Evolutionary conservation across 2,797 vertebrate species (phyloP).

Genomic region (Crocodylus rhombifer): DNA sequence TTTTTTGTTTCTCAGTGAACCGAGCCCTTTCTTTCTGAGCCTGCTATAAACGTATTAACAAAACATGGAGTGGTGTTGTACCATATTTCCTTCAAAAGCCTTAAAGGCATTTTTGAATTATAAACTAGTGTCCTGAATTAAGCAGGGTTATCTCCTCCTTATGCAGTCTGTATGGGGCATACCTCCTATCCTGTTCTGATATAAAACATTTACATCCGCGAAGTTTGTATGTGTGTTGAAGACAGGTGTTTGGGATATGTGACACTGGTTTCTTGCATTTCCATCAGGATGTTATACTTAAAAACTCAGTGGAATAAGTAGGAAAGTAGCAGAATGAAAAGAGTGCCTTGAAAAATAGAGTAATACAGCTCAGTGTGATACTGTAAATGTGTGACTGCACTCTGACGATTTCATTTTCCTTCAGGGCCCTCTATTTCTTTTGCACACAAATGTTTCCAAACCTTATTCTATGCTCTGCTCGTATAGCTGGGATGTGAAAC

Average conservation of each 20-base stretch:
- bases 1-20: not conserved
- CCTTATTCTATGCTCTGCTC: not conserved
- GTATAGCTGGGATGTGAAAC: not conserved
- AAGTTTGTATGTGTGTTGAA: not conserved
- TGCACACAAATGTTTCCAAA: not conserved
- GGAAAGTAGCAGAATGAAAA: not conserved
- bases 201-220: not conserved
- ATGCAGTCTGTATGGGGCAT: not conserved
- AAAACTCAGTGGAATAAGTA: not conserved
- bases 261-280: not conserved
- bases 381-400: not conserved
- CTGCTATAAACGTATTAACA: not conserved
- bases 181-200: not conserved
- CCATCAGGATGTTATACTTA: not conserved
- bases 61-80: not conserved
- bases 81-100: not conserved
- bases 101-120: not conserved
- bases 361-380: not conserved
- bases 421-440: not conserved
- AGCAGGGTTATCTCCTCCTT: not conserved
- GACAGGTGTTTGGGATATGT: not conserved
- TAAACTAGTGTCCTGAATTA: not conserved
- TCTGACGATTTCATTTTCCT: not conserved
- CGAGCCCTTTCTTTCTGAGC: not conserved
- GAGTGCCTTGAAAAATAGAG: not conserved